Conservation (phyloP, 2,888 invertebrate species). For the Noctua comes region DNA sequence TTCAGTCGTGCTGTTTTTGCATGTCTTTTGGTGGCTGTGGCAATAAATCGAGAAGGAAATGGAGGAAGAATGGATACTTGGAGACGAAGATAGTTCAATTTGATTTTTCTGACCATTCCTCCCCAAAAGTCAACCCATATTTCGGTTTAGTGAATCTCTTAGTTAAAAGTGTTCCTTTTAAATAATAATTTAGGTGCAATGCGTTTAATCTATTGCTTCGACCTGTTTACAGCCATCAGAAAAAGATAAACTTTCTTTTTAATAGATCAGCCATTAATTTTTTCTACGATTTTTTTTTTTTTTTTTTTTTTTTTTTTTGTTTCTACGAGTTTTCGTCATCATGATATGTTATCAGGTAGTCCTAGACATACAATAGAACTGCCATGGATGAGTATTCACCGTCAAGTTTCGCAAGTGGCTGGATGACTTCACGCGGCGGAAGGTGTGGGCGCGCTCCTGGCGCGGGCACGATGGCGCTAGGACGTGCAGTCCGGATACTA, state of each 20-base stretch:
- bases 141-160: neutral
- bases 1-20: neutral
- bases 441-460: constrained; percentile 68
- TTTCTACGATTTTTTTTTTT: neutral
- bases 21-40: neutral
- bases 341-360: neutral
- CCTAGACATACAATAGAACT: constrained; percentile 26
- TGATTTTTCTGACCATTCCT: neutral
- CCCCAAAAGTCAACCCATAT: neutral
- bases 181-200: neutral
- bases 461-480: constrained; percentile 52
- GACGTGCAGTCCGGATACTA: constrained; percentile 57
- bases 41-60: neutral
- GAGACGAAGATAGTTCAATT: neutral
- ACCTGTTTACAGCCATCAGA: neutral
- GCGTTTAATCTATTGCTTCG: neutral
- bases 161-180: neutral
- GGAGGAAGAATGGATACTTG: neutral
- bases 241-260: neutral
- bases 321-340: neutral
- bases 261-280: neutral
- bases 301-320: too few species aligned
- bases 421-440: constrained; percentile 71
- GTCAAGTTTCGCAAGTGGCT: constrained; percentile 65
- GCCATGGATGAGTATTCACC: constrained; percentile 46